Base-by-base conservation (phyloP, 2,888 invertebrate species). In the Carpatolechia fugitivella region DNA sequence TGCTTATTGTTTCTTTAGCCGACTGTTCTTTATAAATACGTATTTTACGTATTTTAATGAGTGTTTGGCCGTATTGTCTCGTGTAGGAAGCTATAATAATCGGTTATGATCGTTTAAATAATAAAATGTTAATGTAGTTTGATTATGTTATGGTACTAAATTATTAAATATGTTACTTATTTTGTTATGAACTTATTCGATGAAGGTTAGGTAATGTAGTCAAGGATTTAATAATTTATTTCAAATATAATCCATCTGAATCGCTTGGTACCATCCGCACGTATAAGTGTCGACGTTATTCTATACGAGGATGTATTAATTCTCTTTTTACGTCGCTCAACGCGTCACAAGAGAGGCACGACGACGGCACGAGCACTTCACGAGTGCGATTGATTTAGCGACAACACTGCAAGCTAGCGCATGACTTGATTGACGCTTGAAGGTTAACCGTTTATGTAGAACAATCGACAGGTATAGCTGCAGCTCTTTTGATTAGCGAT, bases 281-380 rank as follows among this genome's bases (percentile, higher is more conserved):
- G 56, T 57, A 50, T 30, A 3, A 16, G 14, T 6, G 36, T 24
- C 51, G 56, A 58, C 59, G 55, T 57, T 44, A 61, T 60, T 64
- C 64, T 72, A 57, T 69, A 69, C 59, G 71, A 69, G 63, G 65
- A 63, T 70, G 69, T 69, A 70, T 69, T 72, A 66, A 62, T 67
- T 58, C 52, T 57, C 56, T 61, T 60, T 58, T 74, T 72, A 74
- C 74, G 70, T 75, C 60, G 71, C 56, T 47, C 54, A 66, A 60
- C 71, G 70, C 75, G 80, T 80, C 78, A 80, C 70, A 58, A 54
- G 36, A 50, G 54, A 64, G 55, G 60, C 63, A 49, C 55, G 52
- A 61, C 61, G 55, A 59, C 56, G 44, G 62, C 20, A 44, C 20
- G 18, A 20, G 24, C 40, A n/a, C n/a, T n/a, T n/a, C 29, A 35